These are phyloP conservation scores for Campylomormyrus tamandua DNA, from an alignment of 2,113 vertebrate genomes.

Conservation along the genomic window DNA sequence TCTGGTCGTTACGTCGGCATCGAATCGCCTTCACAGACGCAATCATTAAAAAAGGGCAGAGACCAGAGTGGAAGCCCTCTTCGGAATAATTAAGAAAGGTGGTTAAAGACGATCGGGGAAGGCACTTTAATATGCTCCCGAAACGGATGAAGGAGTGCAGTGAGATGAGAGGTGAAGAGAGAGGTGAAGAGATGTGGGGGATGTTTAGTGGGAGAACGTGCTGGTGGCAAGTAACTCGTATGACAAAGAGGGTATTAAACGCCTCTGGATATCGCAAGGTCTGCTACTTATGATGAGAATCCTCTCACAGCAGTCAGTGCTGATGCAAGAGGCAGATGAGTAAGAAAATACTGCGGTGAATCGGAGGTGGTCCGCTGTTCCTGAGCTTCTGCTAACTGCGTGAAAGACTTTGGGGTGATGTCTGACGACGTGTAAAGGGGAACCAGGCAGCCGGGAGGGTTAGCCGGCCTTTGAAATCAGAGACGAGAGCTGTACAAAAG, in stretches of 20 bases:
- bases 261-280: neutral
- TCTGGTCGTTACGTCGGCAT: conserved; percentile 43
- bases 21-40: conserved; percentile 32
- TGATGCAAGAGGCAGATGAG: neutral
- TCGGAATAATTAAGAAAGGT: conserved; percentile 14
- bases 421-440: neutral
- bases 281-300: neutral
- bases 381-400: neutral
- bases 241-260: neutral
- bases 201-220: neutral
- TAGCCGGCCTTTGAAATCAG: neutral
- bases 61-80: neutral
- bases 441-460: neutral
- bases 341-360: neutral
- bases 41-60: conserved; percentile 30
- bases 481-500: neutral
- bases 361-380: neutral
- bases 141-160: neutral
- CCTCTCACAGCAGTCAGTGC: neutral
- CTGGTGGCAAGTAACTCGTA: neutral
- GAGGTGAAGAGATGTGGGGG: neutral
- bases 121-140: neutral
- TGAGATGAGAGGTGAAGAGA: neutral
- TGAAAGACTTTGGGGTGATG: neutral
- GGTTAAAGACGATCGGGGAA: neutral